Conservation (phyloP, 2,113 vertebrate species). For the Anolis carolinensis region DNA sequence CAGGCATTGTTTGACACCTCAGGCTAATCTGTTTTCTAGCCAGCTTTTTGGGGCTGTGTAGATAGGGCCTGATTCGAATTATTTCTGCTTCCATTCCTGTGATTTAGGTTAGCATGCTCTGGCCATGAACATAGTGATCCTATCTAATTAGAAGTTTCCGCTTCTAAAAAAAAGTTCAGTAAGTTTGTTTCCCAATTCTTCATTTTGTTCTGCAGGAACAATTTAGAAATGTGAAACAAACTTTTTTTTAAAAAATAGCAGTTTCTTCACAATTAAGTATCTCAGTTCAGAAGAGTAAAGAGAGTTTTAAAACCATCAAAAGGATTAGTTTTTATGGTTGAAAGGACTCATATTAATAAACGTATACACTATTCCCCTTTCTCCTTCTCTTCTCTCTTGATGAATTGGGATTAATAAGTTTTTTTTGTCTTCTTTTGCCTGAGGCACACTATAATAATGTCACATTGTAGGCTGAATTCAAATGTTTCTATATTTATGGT, state of each 20-base stretch:
- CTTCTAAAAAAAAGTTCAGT: not conserved
- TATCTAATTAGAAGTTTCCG: not conserved
- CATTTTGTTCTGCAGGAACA: not conserved
- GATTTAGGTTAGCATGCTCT: no score
- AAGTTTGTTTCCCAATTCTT: not conserved
- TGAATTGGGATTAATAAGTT: conserved; percentile 3
- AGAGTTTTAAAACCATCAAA: conserved; percentile 18
- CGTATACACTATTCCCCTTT: not conserved
- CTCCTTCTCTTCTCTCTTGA: conserved; percentile 10
- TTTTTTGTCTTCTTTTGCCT: conserved; percentile 11
- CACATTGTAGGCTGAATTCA: conserved; percentile 23
- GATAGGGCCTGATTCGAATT: not conserved
- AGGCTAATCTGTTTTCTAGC: no score
- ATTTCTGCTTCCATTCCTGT: not conserved
- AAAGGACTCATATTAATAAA: conserved; percentile 22
- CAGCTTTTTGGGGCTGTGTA: no score
- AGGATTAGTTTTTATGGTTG: conserved; percentile 31
- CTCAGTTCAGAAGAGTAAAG: conserved; percentile 8
- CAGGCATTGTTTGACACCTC: no score
- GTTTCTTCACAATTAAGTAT: conserved; percentile 17
- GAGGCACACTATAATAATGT: conserved; percentile 12
- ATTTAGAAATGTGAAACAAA: not conserved
- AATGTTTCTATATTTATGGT: conserved; percentile 22
- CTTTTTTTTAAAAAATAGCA: not conserved
- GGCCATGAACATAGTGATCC: no score